Evolutionary conservation across 2,797 vertebrate species (phyloP), one percentile per base, ranked within the genome.

Genomic region (Coreius guichenoti): DNA sequence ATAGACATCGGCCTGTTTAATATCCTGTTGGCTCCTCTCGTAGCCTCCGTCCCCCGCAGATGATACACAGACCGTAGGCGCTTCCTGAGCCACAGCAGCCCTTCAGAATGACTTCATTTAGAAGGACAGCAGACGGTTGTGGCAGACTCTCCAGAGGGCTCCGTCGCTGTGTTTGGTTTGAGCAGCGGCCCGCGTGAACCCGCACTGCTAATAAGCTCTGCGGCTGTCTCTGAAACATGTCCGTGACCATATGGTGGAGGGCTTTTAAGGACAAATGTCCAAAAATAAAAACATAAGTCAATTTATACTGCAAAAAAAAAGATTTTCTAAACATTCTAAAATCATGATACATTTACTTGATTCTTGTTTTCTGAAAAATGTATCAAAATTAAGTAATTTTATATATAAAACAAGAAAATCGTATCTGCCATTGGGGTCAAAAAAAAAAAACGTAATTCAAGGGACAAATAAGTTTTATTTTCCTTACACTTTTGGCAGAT

Each of bases 21-120:
- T 87, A 86, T 89, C 87, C 85, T 87, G 86, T 80, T 86, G 54
- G 45, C 68, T 82, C 76, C 61, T 61, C 77, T 56, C 74, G 58
- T 58, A 36, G 49, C 82, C 77, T 85, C 74, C 77, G 80, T 81
- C 74, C 70, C 79, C 79, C 8, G 78, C 72, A 87, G 86, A 86
- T 39, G 26, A 83, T 61, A 86, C 84, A 68, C 80, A 83, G 81
- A 86, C 83, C 82, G 77, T 29, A 63, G 58, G 83, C 70, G 43
- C 83, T 89, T 87, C 76, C 80, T 80, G 80, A 85, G 23, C 72
- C 45, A 31, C 73, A 29, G 54, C 58, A 61, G 61, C 61, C 67
- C 45, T 47, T 79, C 16, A 54, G 73, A 70, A 61, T 33, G 73
- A 74, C 79, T 84, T 86, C 19, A 67, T 65, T 81, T 68, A 65